Base-by-base conservation (phyloP, 2,113 vertebrate species). In the Calypte anna region DNA sequence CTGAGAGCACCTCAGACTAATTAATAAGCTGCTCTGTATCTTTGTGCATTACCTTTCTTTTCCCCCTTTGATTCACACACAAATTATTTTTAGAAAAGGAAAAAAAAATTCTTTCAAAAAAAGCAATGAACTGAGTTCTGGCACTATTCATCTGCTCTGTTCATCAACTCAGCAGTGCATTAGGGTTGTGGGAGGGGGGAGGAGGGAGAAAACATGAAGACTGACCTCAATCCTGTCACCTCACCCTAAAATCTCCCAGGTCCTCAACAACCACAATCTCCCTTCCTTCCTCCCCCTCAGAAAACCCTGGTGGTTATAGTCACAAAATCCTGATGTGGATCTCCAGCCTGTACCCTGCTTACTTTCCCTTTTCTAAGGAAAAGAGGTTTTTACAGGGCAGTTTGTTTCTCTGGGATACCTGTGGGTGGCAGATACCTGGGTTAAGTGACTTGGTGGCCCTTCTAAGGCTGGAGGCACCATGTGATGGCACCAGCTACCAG, bases 41-140 rank as follows among this genome's bases (percentile, higher is more conserved):
- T 69, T 80, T 69, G 67, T 82, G 86, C 28, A 54, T 95, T 93
- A 57, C 54, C 62, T 83, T 90, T 70, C 91, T 89, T 96, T 96
- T 91, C 51, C 93, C 86, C 27, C 54, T 95, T 95, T 94, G 92
- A 92, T 82, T 94, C 86, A 46, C 36, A 57, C 18, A 68, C 59
- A 88, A 78, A 74, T 83, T 95, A 96, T 97, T 96, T 96, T 96
- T 96, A 96, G 94, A 90, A 94, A 86, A 93, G 7, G 28, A 24
- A 66, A 70, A 90, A 79, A 88, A 72, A 12, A 30, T 22, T 64
- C 0, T 16, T 19, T 31, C 24, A 38, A 13, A 44, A 57, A 51
- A 61, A 63, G 40, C 55, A 54, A 53, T 21, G 66, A 94, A 53
- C 63, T 20, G 31, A 43, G 15, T 21, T 46, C 58, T 94, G 81